Evolutionary conservation across 35 echinoderm and acorn worm genomes (phyloP), one percentile per base, ranked within the genome.

Genomic region (Heliocidaris erythrogramma): DNA sequence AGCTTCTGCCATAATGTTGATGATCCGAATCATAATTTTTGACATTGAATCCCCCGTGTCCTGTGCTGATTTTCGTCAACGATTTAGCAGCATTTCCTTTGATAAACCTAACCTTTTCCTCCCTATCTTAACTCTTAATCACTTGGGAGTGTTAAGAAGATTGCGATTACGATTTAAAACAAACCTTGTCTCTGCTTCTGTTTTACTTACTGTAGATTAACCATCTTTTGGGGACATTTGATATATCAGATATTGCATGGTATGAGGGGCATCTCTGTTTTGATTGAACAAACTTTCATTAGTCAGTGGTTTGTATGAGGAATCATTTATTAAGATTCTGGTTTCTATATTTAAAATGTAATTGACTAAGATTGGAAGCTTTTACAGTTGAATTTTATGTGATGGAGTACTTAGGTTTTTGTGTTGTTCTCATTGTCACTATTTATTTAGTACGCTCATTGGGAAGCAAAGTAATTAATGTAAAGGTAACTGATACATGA

Each of bases 41-140:
- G 65, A 78, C 65, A 78, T 5, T n/a, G 65, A 78, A 78, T 78
- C 65, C 65, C 65, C 27, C 27, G 65, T 78, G 65, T 78, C 65
- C 65, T 78, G 18, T n/a, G 65, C 65, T n/a, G 65, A 78, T 78
- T 78, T 78, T 78, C 65, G 65, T 78, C 65, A 78, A 78, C 65
- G 65, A 78, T 78, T 78, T 78, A n/a, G 21, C 65, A 78, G 65
- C 27, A n/a, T 78, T 78, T 78, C 65, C 65, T 78, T 5, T 78
- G 65, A 78, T 78, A 78, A 42, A 24, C 65, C 65, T 78, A 78
- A 78, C 65, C 65, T 78, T 78, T 78, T 78, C 65, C 65, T n/a
- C 65, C 65, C 3, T 27, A 78, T 27, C 65, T 78, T 24, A 78
- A 27, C 65, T n/a, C 21, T 24, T 78, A n/a, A 27, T 78, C 65